Evolutionary conservation across 2,113 vertebrate species (phyloP).

Genomic region (Channa argus): DNA sequence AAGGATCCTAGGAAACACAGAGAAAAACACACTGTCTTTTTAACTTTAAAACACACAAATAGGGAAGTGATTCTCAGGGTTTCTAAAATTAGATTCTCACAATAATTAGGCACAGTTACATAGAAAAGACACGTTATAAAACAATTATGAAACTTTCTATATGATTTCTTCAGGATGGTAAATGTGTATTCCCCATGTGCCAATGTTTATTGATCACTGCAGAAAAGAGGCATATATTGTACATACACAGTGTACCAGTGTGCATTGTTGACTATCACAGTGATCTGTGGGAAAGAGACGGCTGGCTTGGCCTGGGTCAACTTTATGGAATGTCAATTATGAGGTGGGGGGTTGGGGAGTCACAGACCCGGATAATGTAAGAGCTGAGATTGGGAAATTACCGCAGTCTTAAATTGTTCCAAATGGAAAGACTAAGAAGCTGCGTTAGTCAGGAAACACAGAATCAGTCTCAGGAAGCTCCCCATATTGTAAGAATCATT

Average conservation of each 20-base stretch:
- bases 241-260: conserved; percentile 21
- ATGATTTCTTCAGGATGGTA: conserved; percentile 6
- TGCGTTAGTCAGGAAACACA: conserved; percentile 35
- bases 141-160: not conserved
- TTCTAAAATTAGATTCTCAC: conserved; percentile 13
- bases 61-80: conserved; percentile 23
- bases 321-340: conserved; percentile 79
- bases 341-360: conserved; percentile 47
- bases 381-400: conserved; percentile 69
- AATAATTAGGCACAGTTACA: conserved; percentile 21
- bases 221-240: conserved; percentile 35
- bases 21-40: conserved; percentile 18
- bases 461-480: conserved; percentile 38
- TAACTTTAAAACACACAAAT: conserved; percentile 38
- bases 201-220: conserved; percentile 22
- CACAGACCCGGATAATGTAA: conserved; percentile 62
- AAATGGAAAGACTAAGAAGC: conserved; percentile 66
- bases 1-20: conserved; percentile 26
- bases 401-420: conserved; percentile 73
- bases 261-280: conserved; percentile 47
- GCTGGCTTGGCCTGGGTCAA: conserved; percentile 66
- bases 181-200: conserved; percentile 16
- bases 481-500: conserved; percentile 40
- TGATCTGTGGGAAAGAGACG: conserved; percentile 74
- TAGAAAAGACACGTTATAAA: conserved; percentile 24